phyloP scores from a whole-genome alignment of 2,888 invertebrate species.

The Parnassius apollo region DNA sequence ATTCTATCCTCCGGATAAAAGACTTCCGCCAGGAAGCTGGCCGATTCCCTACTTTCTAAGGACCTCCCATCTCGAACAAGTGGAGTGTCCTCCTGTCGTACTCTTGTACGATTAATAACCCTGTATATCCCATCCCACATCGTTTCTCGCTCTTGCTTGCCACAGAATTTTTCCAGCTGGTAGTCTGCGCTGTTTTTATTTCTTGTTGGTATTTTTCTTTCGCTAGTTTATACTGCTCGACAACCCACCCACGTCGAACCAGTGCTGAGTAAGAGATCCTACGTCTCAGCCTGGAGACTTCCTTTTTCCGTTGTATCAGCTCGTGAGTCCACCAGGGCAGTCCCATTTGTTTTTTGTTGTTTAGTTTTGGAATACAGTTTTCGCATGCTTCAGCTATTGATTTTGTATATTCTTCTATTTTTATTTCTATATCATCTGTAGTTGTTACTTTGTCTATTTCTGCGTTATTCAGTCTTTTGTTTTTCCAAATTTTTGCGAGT shows the following conservation, averaged over 20 bases:
- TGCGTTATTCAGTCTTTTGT: slow-evolving; percentile 3
- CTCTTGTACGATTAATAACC: slow-evolving; percentile 15
- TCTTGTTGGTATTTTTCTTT: slow-evolving; percentile 19
- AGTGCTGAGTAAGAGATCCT: slow-evolving; percentile 15
- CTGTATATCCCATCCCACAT: slow-evolving; percentile 31
- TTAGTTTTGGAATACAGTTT: slow-evolving; percentile 1
- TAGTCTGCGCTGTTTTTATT: slow-evolving; percentile 23
- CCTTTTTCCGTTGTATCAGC: slow-evolving; percentile 6
- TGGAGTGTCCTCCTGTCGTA: slow-evolving; percentile 22
- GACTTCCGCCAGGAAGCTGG: slow-evolving; percentile 6
- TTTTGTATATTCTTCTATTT: slow-evolving; percentile 7
- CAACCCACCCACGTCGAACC: slow-evolving; percentile 4
- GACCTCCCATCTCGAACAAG: slow-evolving; percentile 12
- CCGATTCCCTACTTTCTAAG: slow-evolving; percentile 14
- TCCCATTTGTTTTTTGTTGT: background rate
- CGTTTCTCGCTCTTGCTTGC: slow-evolving; percentile 30
- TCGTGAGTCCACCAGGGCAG: slow-evolving; percentile 19
- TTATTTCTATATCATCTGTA: slow-evolving; percentile 6
- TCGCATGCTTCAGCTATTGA: slow-evolving; percentile 2
- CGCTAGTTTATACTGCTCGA: slow-evolving; percentile 18
- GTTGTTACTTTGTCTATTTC: slow-evolving; percentile 8
- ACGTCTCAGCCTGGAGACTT: slow-evolving; percentile 4
- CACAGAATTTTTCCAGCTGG: slow-evolving; percentile 32
- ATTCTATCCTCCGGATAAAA: slow-evolving; percentile 21
- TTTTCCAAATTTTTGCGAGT: slow-evolving; percentile 1